phyloP scores from a whole-genome alignment of 1,140 invertebrate species.

The Tetragnatha versicolor region DNA sequence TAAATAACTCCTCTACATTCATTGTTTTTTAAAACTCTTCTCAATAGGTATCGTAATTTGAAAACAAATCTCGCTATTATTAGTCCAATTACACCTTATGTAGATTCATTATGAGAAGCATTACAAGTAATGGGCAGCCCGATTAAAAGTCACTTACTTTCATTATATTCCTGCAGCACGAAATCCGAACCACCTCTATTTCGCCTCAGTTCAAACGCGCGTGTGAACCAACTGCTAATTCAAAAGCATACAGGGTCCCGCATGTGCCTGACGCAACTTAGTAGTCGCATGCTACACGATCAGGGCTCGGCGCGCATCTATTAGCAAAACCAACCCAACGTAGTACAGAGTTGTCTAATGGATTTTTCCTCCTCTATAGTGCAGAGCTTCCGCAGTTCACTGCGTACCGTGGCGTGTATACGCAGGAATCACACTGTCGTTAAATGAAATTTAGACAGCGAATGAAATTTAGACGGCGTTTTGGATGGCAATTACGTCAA shows the following conservation, averaged over 20 bases:
- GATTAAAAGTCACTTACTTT: slow-evolving; percentile 12
- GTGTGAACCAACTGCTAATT: background rate
- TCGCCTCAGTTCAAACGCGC: background rate
- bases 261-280: slow-evolving; percentile 29
- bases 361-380: slow-evolving; percentile 11
- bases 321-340: slow-evolving; percentile 42
- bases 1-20: too few species aligned
- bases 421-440: slow-evolving; percentile 6
- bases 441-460: slow-evolving; percentile 31
- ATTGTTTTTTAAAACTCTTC: too few species aligned
- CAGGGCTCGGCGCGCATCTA: slow-evolving; percentile 35
- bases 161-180: background rate
- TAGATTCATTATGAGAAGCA: too few species aligned
- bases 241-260: slow-evolving; percentile 41
- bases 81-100: too few species aligned
- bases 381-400: slow-evolving; percentile 32
- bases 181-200: background rate
- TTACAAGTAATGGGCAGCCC: too few species aligned
- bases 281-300: slow-evolving; percentile 16
- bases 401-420: slow-evolving; percentile 31
- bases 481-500: slow-evolving; percentile 6
- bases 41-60: too few species aligned
- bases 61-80: too few species aligned
- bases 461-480: slow-evolving; percentile 30
- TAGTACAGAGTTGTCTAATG: background rate